Conservation (phyloP, 2,797 vertebrate genomes). For the Artibeus lituratus region DNA sequence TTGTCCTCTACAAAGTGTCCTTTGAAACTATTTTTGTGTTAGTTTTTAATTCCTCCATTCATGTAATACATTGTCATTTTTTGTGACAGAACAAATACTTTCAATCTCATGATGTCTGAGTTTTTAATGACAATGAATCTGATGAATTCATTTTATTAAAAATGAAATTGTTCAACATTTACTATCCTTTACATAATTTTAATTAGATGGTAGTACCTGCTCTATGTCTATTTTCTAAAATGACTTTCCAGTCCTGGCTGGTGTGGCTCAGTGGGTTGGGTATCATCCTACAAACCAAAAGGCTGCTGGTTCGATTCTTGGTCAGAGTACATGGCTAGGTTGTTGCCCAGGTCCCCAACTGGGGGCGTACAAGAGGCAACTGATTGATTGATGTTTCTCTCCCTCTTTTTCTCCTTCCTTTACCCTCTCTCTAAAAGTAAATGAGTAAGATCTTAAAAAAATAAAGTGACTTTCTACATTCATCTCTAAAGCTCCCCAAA, state of each 20-base stretch:
- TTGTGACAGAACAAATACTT: background rate
- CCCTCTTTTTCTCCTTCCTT: background rate
- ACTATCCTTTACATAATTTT: background rate
- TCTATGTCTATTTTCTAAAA: background rate
- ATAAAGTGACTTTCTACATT: background rate
- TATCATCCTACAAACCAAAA: background rate
- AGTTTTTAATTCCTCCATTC: background rate
- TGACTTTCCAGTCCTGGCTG: background rate
- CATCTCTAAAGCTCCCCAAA: background rate
- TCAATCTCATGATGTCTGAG: background rate
- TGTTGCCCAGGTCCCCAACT: background rate
- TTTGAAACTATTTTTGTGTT: background rate
- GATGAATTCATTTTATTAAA: background rate
- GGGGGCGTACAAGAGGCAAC: background rate
- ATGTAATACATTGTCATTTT: background rate
- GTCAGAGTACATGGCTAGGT: background rate
- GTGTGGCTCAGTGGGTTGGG: background rate
- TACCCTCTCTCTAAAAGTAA: background rate
- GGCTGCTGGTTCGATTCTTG: background rate
- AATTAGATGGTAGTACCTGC: background rate
- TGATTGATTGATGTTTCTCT: background rate
- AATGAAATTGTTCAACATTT: background rate
- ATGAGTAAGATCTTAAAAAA: background rate
- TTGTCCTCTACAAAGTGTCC: constrained; percentile 4
- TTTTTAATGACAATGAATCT: background rate